These are phyloP conservation scores for Magallana gigas DNA, from an alignment of 1,140 invertebrate genomes.

Conservation along the genomic window DNA sequence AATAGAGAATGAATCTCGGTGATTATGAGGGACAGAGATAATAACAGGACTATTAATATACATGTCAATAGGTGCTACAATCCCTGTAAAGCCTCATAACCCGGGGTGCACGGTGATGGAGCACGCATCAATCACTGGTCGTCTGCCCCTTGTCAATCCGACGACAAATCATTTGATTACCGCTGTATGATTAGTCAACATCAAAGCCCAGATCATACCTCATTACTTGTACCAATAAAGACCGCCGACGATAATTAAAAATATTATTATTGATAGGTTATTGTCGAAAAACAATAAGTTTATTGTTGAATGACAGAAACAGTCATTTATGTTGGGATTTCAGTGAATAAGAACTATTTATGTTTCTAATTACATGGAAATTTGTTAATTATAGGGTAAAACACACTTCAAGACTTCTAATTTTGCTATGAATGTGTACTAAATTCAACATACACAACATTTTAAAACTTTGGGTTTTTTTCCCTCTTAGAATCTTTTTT, in stretches of 20 bases:
- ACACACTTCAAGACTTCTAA: no score
- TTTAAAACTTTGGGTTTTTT: no score
- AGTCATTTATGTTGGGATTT: no score
- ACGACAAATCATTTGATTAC: neutral
- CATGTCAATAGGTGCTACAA: constrained; percentile 1
- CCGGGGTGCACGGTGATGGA: constrained; percentile 5
- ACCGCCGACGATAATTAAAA: neutral
- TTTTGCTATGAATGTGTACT: no score
- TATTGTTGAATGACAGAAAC: no score
- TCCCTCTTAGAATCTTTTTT: no score
- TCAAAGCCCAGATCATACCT: neutral
- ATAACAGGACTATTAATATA: neutral
- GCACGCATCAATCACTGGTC: neutral
- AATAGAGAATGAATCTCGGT: neutral
- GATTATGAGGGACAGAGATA: neutral
- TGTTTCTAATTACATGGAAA: no score
- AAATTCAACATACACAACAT: no score
- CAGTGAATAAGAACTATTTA: no score
- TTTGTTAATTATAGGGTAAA: no score
- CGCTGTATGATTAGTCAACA: neutral
- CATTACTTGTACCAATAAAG: neutral
- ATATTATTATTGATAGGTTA: no score
- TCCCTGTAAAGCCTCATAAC: constrained; percentile 6
- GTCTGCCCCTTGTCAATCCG: constrained; percentile 24
- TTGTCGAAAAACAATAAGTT: no score